Percentiles rank a stretch among this genome's conserved stretches.
These are phyloP conservation scores for Drosophila pectinifera DNA, from an alignment of 1,140 invertebrate genomes.

Conservation along the genomic window DNA sequence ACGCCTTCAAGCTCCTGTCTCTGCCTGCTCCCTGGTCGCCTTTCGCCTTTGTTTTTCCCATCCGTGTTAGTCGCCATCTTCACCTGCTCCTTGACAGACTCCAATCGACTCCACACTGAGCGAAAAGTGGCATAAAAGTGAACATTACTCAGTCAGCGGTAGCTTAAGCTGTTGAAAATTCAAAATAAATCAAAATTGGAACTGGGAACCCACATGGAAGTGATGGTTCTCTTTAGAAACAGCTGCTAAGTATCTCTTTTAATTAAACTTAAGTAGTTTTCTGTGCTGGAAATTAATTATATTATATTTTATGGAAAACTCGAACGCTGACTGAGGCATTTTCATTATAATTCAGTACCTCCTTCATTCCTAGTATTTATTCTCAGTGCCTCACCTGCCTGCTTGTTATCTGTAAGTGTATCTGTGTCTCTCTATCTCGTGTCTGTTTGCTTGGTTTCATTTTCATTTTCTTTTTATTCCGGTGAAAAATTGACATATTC, in stretches of 20 bases:
- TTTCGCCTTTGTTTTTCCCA: conserved; percentile 9
- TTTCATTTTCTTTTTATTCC: conserved; percentile 16
- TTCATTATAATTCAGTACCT: too few relatives aligned
- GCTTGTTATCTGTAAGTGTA: conserved; percentile 11
- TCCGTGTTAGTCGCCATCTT: conserved; percentile 5
- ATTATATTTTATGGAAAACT: too few relatives aligned
- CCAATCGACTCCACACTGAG: conserved; percentile 12
- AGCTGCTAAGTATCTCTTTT: too few relatives aligned
- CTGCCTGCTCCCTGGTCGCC: not conserved
- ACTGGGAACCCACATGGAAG: too few relatives aligned
- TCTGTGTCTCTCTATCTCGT: conserved; percentile 11
- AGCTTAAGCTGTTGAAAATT: too few relatives aligned
- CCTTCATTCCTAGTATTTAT: not conserved
- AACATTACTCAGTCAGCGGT: too few relatives aligned
- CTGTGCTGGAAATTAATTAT: too few relatives aligned
- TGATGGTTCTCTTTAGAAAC: too few relatives aligned
- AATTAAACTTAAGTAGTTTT: too few relatives aligned
- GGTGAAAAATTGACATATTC: conserved; percentile 77
- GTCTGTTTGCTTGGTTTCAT: conserved; percentile 14
- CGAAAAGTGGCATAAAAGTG: not conserved
- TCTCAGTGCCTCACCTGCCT: conserved; percentile 1
- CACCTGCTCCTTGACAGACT: conserved; percentile 38
- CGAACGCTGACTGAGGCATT: too few relatives aligned
- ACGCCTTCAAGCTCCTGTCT: too few relatives aligned
- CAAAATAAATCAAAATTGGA: too few relatives aligned